Base-by-base conservation (phyloP, 1,140 invertebrate genomes). In the Ceratoteleas bidentatus region DNA sequence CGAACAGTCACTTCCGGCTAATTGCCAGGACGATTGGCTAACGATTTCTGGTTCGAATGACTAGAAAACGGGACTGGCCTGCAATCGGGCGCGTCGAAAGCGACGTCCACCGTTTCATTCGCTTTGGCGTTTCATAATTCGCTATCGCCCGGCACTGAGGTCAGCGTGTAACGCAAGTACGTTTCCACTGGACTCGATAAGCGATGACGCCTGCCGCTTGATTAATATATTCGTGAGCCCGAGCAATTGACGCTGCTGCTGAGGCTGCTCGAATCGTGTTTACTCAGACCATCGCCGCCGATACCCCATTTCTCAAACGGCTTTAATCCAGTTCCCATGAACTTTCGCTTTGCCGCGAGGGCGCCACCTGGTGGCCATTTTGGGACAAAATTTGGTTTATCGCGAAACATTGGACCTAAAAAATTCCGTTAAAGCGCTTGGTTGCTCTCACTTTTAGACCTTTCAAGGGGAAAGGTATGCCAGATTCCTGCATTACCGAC, bases 101-200 rank as follows among this genome's bases (percentile, higher is more conserved):
- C 24, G 33, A 16, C 52, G 15, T 33, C 16, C 49, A 47, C 61
- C 36, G 61, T 76, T 62, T 62, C 16, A 53, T 62, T 62, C 16
- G 60, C 62, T 49, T 52, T n/a, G 65, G 8, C 34, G 70, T 75
- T 81, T 74, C 57, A 70, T 69, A 70, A 70, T 75, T 64, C n/a
- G 72, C 50, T 53, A 62, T 78, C 52, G 61, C 24, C 15, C 50
- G 36, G 54, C 57, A 43, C 65, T 74, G 65, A 74, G 77, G 70
- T 74, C 77, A 80, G 57, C 34, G 56, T 49, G 66, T 66, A 60
- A 54, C 58, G 49, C 66, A 60, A 76, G 79, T 82, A 77, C 73
- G 68, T 77, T 82, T 82, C 79, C 79, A 77, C 33, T 73, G 73
- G 15, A 33, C 36, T 77, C 56, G 80, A 82, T 82, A 82, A 82